Evolutionary conservation across 1,140 invertebrate genomes (phyloP).

Genomic region (Zaprionus inermis): DNA sequence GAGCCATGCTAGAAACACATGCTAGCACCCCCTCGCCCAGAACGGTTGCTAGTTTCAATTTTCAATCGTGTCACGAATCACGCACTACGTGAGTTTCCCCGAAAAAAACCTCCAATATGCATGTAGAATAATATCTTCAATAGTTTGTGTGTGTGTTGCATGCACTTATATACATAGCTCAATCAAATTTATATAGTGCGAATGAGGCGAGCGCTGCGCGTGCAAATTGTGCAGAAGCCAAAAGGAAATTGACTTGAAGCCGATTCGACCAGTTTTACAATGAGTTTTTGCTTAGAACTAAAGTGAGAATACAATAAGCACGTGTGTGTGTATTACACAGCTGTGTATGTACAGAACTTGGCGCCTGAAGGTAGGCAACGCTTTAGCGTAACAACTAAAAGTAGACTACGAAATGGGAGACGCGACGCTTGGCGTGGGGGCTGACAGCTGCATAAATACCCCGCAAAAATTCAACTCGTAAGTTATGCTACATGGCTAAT

Average conservation of each 20-base stretch:
- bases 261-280: conserved; percentile 28
- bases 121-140: neutral
- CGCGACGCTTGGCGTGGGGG: conserved; percentile 37
- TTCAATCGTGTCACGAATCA: conserved; percentile 17
- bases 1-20: conserved; percentile 37
- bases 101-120: conserved; percentile 17
- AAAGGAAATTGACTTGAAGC: conserved; percentile 55
- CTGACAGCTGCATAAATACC: neutral
- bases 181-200: conserved; percentile 15
- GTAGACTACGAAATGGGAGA: conserved; percentile 28
- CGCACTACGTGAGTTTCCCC: neutral
- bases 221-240: conserved; percentile 55
- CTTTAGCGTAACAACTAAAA: conserved; percentile 21
- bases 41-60: conserved; percentile 34
- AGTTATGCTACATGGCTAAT: neutral
- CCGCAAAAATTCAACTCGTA: neutral
- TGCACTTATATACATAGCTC: conserved; percentile 36
- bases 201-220: conserved; percentile 32
- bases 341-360: conserved; percentile 24
- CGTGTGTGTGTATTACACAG: conserved; percentile 3
- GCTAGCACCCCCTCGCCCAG: conserved; percentile 9
- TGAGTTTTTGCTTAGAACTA: conserved; percentile 22
- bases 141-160: conserved; percentile 6
- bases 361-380: conserved; percentile 29
- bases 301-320: conserved; percentile 22